Conservation (phyloP, 1,140 invertebrate species). For the Temnothorax nylanderi region DNA sequence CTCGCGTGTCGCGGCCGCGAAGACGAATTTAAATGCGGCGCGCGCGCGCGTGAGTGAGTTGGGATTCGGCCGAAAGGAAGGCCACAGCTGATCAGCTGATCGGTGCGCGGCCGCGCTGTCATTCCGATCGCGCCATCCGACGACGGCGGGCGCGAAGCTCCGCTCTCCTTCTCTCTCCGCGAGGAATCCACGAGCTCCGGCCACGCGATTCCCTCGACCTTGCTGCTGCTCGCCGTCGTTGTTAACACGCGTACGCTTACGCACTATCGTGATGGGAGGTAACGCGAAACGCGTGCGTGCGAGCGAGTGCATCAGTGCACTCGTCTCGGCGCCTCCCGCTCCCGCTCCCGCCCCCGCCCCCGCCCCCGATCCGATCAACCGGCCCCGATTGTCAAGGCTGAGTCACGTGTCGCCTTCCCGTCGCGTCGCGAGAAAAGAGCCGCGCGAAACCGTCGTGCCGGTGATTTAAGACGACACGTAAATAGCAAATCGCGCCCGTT, state of each 20-base stretch:
- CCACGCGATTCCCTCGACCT: constrained; percentile 55
- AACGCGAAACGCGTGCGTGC: neutral
- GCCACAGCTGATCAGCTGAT: constrained; percentile 74
- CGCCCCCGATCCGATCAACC: neutral
- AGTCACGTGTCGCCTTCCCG: constrained; percentile 60
- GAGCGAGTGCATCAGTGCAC: neutral
- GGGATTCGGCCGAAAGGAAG: constrained; percentile 67
- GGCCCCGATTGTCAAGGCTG: constrained; percentile 65
- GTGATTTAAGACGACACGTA: neutral
- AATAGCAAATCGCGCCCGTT: constrained; percentile 5
- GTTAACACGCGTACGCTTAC: constrained; percentile 22
- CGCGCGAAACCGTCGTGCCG: neutral
- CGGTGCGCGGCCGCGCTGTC: constrained; percentile 60
- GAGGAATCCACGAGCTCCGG: too few relatives aligned
- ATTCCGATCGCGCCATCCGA: constrained; percentile 68
- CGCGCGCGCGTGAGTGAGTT: neutral
- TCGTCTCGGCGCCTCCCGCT: too few relatives aligned
- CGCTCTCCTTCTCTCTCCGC: neutral
- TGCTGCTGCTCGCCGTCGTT: constrained; percentile 33
- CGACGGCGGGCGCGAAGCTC: constrained; percentile 56
- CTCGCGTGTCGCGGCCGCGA: constrained; percentile 25
- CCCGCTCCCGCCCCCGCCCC: neutral
- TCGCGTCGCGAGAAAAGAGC: neutral
- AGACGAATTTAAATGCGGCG: constrained; percentile 65
- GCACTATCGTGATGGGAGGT: neutral